Percentiles rank a stretch among this genome's conserved stretches.
These are phyloP conservation scores for Syngnathus typhle DNA, from an alignment of 2,113 vertebrate genomes.

Conservation along the genomic window DNA sequence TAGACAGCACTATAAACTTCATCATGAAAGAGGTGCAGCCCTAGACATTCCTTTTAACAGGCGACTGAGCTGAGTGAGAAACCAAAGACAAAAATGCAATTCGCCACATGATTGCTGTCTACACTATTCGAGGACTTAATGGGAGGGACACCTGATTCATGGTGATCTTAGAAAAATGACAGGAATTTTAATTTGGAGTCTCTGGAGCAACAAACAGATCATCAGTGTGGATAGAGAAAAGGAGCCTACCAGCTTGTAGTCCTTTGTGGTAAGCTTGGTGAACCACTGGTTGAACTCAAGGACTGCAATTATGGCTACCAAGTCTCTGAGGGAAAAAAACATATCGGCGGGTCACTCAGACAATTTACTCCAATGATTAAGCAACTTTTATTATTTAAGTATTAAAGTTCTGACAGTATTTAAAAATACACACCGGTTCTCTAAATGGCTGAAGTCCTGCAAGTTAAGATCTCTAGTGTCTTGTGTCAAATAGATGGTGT, in stretches of 20 bases:
- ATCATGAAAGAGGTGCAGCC: neutral
- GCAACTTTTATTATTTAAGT: neutral
- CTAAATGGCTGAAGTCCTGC: conserved; percentile 95
- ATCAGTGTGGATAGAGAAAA: neutral
- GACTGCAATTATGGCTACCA: conserved; percentile 92
- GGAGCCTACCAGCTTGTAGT: conserved; percentile 89
- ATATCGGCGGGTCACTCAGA: conserved; percentile 3
- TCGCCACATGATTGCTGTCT: neutral
- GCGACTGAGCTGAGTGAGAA: neutral
- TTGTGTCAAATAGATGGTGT: conserved; percentile 96
- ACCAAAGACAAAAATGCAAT: neutral
- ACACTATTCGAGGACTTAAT: neutral
- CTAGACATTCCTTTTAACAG: neutral
- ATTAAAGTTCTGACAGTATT: neutral
- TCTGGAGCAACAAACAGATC: neutral
- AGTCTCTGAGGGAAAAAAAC: conserved; percentile 77
- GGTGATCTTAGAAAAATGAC: neutral
- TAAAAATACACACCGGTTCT: conserved; percentile 79
- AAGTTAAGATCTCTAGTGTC: conserved; percentile 91
- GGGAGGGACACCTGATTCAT: neutral
- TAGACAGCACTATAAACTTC: neutral
- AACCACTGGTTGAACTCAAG: conserved; percentile 98
- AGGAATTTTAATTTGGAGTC: conserved; percentile 2
- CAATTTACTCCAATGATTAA: neutral
- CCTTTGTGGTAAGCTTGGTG: conserved; percentile 91